Base-by-base conservation (phyloP, 2,797 vertebrate genomes). In the Rallus crepitans region DNA sequence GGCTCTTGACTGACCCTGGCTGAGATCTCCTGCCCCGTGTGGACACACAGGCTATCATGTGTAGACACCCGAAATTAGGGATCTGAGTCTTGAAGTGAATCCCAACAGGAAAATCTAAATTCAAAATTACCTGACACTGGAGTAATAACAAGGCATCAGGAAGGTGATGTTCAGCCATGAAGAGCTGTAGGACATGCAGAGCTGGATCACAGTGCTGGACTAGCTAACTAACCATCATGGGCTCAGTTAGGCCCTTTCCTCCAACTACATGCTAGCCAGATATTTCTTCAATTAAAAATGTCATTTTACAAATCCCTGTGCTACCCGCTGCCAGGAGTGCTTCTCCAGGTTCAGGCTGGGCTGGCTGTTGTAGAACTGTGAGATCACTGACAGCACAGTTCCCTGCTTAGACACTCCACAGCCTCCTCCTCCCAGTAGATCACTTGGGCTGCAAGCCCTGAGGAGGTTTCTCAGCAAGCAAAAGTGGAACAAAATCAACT, bases 361-460 rank as follows among this genome's bases (percentile, higher is more conserved):
- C 33, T 50, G 65, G 14, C 9, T 2, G 4, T 15, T 19, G 47
- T 8, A 63, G 50, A 24, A 3, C 48, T 66, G 30, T 42, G 28
- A 23, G 71, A 16, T 11, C 1, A 3, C 42, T 91, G 40, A 30
- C 5, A 9, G 37, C 33, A 50, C 68, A 70, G 17, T 11, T 59
- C 56, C 61, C 39, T 0, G 0, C 60, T 73, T 40, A 87, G 7
- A 30, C 31, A 25, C 28, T 17, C 25, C 30, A 7, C 4, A 5
- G 16, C 59, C 63, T 48, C 53, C 59, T 82, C 53, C 59, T 82
- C 40, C 60, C 64, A 69, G 37, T 42, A 84, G 28, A 53, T 30
- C 0, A 0, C 31, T 55, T 15, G 11, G 28, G 30, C 53, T 85
- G 39, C 69, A 83, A 83, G 81, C 42, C 56, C 48, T 33, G 37